Conservation (phyloP, 2,888 invertebrate species). For the Alviniconcha strummeri region DNA sequence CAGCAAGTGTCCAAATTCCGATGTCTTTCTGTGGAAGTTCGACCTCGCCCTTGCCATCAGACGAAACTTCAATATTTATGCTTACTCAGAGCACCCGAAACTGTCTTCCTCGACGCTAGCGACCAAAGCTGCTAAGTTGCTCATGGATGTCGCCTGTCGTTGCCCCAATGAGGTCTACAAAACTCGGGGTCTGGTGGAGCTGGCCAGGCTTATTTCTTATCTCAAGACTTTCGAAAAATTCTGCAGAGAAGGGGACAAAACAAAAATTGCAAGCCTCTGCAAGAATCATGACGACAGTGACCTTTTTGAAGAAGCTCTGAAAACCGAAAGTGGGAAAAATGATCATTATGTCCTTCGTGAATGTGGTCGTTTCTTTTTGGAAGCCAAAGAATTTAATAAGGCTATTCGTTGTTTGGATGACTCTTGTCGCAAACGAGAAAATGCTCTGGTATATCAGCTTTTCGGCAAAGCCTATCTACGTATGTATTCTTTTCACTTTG, state of each 20-base stretch:
- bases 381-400: neutral
- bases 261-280: neutral
- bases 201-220: neutral
- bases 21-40: constrained; percentile 28
- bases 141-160: neutral
- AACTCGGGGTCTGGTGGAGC: neutral
- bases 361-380: constrained; percentile 17
- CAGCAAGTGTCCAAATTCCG: neutral
- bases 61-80: constrained; percentile 20
- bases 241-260: neutral
- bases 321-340: neutral
- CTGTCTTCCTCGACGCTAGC: constrained; percentile 1
- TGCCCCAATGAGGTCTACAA: constrained; percentile 9
- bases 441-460: constrained; percentile 5
- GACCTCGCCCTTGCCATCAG: constrained; percentile 26
- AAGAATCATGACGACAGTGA: neutral
- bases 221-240: neutral
- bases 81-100: neutral
- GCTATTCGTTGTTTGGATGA: constrained; percentile 2
- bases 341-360: constrained; percentile 22
- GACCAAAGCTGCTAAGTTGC: neutral
- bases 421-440: neutral
- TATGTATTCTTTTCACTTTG: neutral
- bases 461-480: neutral
- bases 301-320: neutral